Evolutionary conservation across 2,797 vertebrate species (phyloP).

Genomic region (Onychomys torridus): DNA sequence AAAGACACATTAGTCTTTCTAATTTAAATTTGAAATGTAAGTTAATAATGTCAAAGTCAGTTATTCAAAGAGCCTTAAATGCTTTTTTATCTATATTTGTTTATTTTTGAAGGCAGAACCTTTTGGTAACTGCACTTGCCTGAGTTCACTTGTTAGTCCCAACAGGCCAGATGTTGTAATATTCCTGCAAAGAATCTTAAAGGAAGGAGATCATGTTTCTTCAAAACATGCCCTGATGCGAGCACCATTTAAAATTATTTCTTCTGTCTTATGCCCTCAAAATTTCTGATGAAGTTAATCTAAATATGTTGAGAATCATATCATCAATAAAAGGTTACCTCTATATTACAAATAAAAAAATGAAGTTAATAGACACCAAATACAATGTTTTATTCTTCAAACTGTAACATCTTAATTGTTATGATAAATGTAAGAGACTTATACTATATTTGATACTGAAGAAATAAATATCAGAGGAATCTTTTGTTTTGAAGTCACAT

Average conservation of each 20-base stretch:
- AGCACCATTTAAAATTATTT: neutral
- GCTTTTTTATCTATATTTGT: neutral
- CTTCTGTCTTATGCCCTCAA: neutral
- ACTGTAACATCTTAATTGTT: neutral
- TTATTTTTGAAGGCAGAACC: neutral
- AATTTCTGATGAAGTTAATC: neutral
- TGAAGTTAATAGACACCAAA: neutral
- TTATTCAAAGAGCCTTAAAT: neutral
- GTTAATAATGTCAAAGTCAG: neutral
- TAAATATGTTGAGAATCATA: neutral
- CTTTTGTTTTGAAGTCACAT: neutral
- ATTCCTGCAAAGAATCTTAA: neutral
- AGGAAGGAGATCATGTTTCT: neutral
- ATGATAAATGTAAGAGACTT: neutral
- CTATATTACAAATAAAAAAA: conserved; percentile 30
- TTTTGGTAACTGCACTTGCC: neutral
- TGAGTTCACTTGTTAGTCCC: neutral
- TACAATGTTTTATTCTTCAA: neutral
- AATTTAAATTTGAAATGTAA: neutral
- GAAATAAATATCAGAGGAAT: neutral
- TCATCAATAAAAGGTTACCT: neutral
- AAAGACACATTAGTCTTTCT: neutral
- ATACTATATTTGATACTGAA: neutral
- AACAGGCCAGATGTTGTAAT: neutral
- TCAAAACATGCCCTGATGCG: fast-evolving